Base-by-base conservation (phyloP, 2,113 vertebrate species). In the Gallinago media region DNA sequence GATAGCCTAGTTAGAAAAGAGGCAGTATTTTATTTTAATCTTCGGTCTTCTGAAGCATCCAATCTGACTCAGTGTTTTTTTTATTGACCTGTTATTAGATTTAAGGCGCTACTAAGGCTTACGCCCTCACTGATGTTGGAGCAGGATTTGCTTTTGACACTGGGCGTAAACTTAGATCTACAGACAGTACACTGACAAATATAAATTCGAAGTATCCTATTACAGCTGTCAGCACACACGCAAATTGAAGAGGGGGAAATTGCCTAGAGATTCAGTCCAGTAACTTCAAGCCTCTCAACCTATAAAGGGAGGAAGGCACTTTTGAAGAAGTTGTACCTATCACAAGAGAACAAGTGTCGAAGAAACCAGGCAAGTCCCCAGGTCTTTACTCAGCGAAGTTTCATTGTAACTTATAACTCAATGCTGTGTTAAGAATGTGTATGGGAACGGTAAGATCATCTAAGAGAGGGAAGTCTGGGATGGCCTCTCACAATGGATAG, bases 181-280 rank as follows among this genome's bases (percentile, higher is more conserved):
- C 50, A 6, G 58, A 58, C 62, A 75, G 75, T 65, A 40, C 85
- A 70, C 63, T 46, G 76, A 88, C 85, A 66, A 85, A 94, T 85
- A 91, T 72, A 85, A 95, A 78, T 77, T 74, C 75, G 56, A 40
- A 34, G 68, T 80, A 74, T 95, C 75, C 79, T 62, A 55, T 93
- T 95, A 93, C 85, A 70, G 90, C 94, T 93, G 77, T 95, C 81
- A 95, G 82, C 78, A 20, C 63, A 61, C 55, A 68, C 9, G 20
- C 54, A 85, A 71, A 85, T 19, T 87, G 95, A 70, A 73, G 81
- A 93, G 40, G 31, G 59, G 90, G 85, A 72, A 76, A 90, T 17
- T 79, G 72, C 83, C 47, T 20, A 42, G 42, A 85, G 58, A 62
- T 34, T 54, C 44, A 20, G 71, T 49, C 50, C 29, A 66, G 56